Evolutionary conservation across 2,888 invertebrate genomes (phyloP), one percentile per base, ranked within the genome.

Genomic region (Eilema griseolum): DNA sequence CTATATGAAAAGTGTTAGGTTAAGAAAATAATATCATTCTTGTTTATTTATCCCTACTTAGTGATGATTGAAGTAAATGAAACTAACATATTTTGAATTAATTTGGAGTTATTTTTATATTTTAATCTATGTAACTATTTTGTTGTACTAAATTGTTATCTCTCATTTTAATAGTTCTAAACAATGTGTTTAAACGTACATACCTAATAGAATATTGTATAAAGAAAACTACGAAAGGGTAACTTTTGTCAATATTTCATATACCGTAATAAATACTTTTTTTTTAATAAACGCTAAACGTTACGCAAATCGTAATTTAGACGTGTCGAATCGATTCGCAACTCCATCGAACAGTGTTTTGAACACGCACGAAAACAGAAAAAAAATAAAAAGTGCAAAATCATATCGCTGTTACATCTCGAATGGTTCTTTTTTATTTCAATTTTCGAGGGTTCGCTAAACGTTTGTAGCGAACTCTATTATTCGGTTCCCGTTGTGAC

Each of bases 401-500:
- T 95, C 95, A 95, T 94, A 95, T 93, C 90, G 93, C 92, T 91
- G 93, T 92, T 94, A 93, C 93, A 94, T 94, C 94, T 94, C 93
- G 90, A 92, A 93, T 93, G 91, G 89, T 89, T 87, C 86, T 92
- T 94, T 69, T 94, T 95, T 95, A 94, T 94, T 94, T 93, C 93
- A 92, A 93, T 93, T 93, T 93, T 89, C 88, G 92, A 94, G 95
- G 95, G 95, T 94, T 91, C 92, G 91, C 92, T 95, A 95, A 95
- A 94, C 94, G 94, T 92, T 93, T 86, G 88, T 82, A 92, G 91
- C 92, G 91, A 92, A 94, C 94, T 95, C 94, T 95, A 94, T 95
- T 95, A 95, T 95, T 93, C 89, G 88, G 89, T 87, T 89, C 89
- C 90, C 90, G 88, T 78, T 92, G 90, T 95, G 95, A 95, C 95